A percentile compares a stretch with the other conserved stretches of the same genome.
Conservation (phyloP, 2,888 invertebrate genomes). For the Gastracanthus pulcherrimus region DNA sequence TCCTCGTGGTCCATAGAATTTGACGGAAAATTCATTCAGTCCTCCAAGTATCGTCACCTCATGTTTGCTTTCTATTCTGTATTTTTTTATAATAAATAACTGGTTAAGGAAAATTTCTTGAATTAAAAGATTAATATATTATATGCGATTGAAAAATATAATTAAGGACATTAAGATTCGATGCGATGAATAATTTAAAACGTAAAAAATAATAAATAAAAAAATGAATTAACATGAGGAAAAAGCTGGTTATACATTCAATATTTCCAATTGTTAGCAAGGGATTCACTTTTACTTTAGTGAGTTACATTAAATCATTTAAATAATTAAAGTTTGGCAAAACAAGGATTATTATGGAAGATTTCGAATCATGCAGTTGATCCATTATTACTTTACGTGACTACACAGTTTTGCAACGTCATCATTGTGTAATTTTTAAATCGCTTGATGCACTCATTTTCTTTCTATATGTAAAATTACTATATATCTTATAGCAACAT, state of each 20-base stretch:
- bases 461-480: too few species aligned
- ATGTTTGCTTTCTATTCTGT: constrained; percentile 98
- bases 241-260: too few species aligned
- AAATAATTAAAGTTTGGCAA: not conserved
- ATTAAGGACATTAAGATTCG: too few species aligned
- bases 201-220: not conserved
- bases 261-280: too few species aligned
- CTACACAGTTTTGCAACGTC: not conserved
- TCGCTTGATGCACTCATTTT: not conserved
- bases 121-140: not conserved
- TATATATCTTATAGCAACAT: too few species aligned
- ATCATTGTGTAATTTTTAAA: not conserved
- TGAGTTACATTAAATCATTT: too few species aligned
- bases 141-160: not conserved
- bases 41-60: constrained; percentile 99
- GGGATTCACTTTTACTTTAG: too few species aligned
- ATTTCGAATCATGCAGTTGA: not conserved
- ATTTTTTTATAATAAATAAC: constrained; percentile 31
- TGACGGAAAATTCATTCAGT: constrained; percentile 99
- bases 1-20: constrained; percentile 98
- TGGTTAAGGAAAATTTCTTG: constrained; percentile 58
- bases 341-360: not conserved
- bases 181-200: too few species aligned
- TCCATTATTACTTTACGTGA: not conserved
- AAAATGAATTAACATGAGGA: not conserved